These are phyloP conservation scores for Odontocolon sp. DNA, from an alignment of 2,888 invertebrate genomes.

Conservation along the genomic window DNA sequence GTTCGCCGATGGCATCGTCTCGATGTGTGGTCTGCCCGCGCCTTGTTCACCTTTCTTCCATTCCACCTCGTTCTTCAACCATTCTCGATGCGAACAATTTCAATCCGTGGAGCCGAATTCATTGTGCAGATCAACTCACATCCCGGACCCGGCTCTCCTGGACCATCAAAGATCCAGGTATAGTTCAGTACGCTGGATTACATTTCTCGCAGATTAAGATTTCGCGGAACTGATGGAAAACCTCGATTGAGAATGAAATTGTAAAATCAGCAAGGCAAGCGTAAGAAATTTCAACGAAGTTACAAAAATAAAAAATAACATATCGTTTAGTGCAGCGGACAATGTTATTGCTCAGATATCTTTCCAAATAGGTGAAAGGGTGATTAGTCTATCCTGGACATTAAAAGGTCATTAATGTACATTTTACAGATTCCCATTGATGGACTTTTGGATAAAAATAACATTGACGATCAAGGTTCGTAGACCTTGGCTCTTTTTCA, in stretches of 20 bases:
- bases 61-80: conserved; percentile 59
- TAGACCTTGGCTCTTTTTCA: background rate
- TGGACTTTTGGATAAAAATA: background rate
- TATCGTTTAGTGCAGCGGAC: background rate
- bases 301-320: no score
- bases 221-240: conserved; percentile 24
- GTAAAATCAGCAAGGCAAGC: no score
- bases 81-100: conserved; percentile 4
- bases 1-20: conserved; percentile 49
- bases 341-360: background rate
- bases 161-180: background rate
- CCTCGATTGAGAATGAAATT: background rate
- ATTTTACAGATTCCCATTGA: background rate
- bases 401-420: conserved; percentile 3
- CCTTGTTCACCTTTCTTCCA: conserved; percentile 53
- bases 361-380: conserved; percentile 13
- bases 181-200: conserved; percentile 41
- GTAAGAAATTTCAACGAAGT: no score
- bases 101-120: conserved; percentile 46
- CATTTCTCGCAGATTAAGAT: conserved; percentile 46
- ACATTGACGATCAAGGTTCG: background rate
- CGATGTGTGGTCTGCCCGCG: conserved; percentile 52
- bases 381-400: background rate
- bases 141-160: background rate
- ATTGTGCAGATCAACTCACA: conserved; percentile 38